These are phyloP conservation scores for Zootoca vivipara DNA, from an alignment of 2,113 vertebrate species.

Conservation along the genomic window DNA sequence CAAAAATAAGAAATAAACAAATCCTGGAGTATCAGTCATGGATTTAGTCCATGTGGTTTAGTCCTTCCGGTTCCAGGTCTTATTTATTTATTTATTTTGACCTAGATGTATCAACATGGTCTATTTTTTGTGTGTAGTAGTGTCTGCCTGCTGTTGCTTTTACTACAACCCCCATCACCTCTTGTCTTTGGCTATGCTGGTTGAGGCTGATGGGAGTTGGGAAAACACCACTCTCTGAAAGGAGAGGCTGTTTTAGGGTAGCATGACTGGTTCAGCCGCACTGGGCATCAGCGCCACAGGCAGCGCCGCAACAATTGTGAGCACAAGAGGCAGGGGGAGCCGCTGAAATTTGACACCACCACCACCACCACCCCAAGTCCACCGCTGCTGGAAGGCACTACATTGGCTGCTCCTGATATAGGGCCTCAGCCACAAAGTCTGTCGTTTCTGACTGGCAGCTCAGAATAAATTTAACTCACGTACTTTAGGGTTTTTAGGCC, in stretches of 20 bases:
- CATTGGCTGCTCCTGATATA: neutral
- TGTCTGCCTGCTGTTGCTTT: no score
- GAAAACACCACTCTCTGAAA: no score
- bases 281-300: no score
- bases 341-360: no score
- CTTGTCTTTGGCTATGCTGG: no score
- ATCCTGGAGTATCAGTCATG: neutral
- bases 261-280: no score
- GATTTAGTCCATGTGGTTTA: neutral
- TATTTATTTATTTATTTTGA: neutral
- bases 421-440: neutral
- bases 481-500: neutral
- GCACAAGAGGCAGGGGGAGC: no score
- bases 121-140: neutral
- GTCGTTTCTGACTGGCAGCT: neutral
- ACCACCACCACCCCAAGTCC: rapidly evolving
- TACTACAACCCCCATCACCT: no score
- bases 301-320: no score
- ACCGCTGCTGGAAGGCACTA: no score
- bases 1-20: neutral
- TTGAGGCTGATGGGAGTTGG: no score
- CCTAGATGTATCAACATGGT: neutral
- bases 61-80: neutral
- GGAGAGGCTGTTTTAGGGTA: no score
- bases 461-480: neutral